Conservation (phyloP, 2,888 invertebrate species). For the Meganola albula region DNA sequence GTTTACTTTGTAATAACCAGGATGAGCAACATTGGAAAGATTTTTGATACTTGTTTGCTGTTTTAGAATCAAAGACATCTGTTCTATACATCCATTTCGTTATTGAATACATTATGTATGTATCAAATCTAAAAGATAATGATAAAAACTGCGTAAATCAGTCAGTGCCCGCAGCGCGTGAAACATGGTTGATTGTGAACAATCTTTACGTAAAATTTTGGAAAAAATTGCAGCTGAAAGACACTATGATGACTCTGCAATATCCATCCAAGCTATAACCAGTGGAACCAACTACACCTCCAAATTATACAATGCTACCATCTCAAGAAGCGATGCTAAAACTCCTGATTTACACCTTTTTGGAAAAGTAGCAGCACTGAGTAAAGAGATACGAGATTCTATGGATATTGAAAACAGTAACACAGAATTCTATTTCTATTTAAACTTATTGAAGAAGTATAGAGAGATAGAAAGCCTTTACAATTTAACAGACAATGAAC, state of each 20-base stretch:
- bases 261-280: conserved; percentile 10
- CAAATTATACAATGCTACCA: conserved; percentile 12
- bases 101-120: too few relatives aligned
- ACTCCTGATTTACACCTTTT: not conserved
- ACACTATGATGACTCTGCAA: conserved; percentile 3
- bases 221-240: not conserved
- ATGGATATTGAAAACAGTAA: conserved; percentile 9
- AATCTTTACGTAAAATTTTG: not conserved
- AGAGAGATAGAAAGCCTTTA: conserved; percentile 14
- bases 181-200: not conserved
- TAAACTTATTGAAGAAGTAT: conserved; percentile 15
- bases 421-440: conserved; percentile 23
- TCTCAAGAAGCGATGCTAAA: conserved; percentile 8
- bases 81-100: too few relatives aligned
- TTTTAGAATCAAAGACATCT: too few relatives aligned
- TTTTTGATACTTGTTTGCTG: too few relatives aligned
- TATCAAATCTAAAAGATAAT: too few relatives aligned
- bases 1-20: too few relatives aligned
- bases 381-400: conserved; percentile 4
- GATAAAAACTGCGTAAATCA: too few relatives aligned
- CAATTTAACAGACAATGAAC: conserved; percentile 5
- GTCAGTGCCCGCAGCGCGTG: too few relatives aligned
- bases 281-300: not conserved
- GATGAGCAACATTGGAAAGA: too few relatives aligned
- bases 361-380: not conserved